Percentiles rank a stretch among this genome's conserved stretches.
phyloP scores from a whole-genome alignment of 2,797 vertebrate species.

The Phyllotis vaccarum region DNA sequence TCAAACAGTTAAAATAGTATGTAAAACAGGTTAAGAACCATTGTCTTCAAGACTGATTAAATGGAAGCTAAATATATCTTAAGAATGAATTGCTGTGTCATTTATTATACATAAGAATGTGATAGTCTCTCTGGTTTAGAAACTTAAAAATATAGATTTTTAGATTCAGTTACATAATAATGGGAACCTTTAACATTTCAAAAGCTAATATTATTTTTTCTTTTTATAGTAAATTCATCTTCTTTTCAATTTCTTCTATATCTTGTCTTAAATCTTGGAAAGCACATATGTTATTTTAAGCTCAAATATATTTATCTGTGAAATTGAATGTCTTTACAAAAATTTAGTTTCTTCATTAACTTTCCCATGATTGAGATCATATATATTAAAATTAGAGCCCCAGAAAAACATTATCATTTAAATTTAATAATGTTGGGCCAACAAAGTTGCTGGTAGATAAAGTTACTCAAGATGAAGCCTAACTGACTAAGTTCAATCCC shows the following conservation, averaged over 20 bases:
- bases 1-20: not conserved
- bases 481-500: not conserved
- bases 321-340: constrained; percentile 41
- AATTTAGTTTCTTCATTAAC: constrained; percentile 6
- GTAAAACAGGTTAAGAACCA: not conserved
- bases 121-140: not conserved
- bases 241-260: constrained; percentile 30
- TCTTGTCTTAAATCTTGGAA: constrained; percentile 33
- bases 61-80: constrained; percentile 45
- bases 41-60: not conserved
- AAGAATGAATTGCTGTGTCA: not conserved
- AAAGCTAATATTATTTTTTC: constrained; percentile 35
- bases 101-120: not conserved
- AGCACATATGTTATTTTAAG: not conserved
- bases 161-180: constrained; percentile 18
- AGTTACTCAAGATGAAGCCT: not conserved
- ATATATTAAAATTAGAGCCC: not conserved
- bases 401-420: constrained; percentile 36
- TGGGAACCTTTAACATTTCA: not conserved
- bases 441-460: not conserved
- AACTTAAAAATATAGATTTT: constrained; percentile 15
- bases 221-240: constrained; percentile 29
- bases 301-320: constrained; percentile 15
- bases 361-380: constrained; percentile 25
- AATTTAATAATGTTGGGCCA: not conserved